Base-by-base conservation (phyloP, 2,797 vertebrate genomes). In the Telmatherina bonti region DNA sequence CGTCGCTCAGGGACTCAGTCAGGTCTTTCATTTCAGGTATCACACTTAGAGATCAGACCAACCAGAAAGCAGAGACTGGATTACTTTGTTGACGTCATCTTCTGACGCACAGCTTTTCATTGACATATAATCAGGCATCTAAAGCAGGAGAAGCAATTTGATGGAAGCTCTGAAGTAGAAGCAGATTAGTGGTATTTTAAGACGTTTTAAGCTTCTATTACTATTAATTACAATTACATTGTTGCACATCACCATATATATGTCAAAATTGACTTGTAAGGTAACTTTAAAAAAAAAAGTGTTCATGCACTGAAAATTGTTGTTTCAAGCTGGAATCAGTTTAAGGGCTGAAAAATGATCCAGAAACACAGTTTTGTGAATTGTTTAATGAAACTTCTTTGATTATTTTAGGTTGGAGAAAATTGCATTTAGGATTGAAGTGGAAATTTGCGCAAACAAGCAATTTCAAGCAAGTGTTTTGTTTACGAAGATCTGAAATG, bases 11-110 rank as follows among this genome's bases (percentile, higher is more conserved):
- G 58, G 72, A 74, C 57, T 78, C 79, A 55, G 33, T 54, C 67
- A n/a, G 51, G 60, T 68, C 77, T 81, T 82, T 62, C 62, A 57
- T 76, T 89, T 82, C 78, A 86, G 79, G 69, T 64, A 58, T 79
- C 60, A 70, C 67, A 36, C 62, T 16, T 27, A 67, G 47, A 54
- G 49, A 79, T 72, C 51, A 58, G 74, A 72, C 79, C 81, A 86
- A 84, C 51, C 72, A 77, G 67, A 70, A 67, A 63, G 55, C 65
- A 65, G 66, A 61, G 70, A 81, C 76, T 56, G 62, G 62, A 66
- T 63, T 11, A 18, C 58, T 53, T 68, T 31, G 43, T 22, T 79
- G 75, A 86, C 72, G 67, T 89, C 82, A 83, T 22, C 24, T 24
- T 56, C 26, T 54, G 81, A 45, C 30, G 4, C 70, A 20, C 38